Evolutionary conservation across 1,140 invertebrate species (phyloP).

Genomic region (Caenorhabditis inopinata): DNA sequence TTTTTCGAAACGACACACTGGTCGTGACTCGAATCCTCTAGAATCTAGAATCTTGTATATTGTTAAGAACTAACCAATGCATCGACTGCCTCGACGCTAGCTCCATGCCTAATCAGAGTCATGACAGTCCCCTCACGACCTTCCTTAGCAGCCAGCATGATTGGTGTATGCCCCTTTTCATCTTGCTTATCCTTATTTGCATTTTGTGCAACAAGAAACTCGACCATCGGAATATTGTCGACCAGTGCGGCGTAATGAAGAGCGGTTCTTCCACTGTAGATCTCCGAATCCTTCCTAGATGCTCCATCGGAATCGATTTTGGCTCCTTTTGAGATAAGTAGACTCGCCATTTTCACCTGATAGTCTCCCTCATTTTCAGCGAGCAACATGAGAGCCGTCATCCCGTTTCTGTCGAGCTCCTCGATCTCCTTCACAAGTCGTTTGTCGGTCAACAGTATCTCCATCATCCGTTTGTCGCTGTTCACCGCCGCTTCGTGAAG

Average conservation of each 20-base stretch:
- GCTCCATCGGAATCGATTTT: neutral
- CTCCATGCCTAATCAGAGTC: neutral
- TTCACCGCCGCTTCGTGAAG: constrained; percentile 59
- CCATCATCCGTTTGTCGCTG: constrained; percentile 33
- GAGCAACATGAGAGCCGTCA: constrained; percentile 20
- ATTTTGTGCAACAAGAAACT: neutral
- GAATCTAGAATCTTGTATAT: too few species aligned
- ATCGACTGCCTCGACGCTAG: constrained; percentile 24
- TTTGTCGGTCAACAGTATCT: neutral
- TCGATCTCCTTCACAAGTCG: constrained; percentile 5
- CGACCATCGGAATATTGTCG: constrained; percentile 13
- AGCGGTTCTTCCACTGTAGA: constrained; percentile 29
- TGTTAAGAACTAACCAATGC: neutral
- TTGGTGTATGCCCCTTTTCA: constrained; percentile 12
- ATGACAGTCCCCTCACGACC: neutral
- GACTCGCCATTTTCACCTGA: neutral
- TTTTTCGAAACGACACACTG: too few species aligned
- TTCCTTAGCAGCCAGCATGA: constrained; percentile 18
- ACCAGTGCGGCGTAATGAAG: constrained; percentile 31
- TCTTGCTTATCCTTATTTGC: constrained; percentile 39
- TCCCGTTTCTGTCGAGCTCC: constrained; percentile 23
- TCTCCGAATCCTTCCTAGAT: neutral
- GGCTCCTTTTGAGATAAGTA: neutral
- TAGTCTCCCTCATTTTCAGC: neutral
- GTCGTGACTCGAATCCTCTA: too few species aligned